phyloP scores from a whole-genome alignment of 2,797 vertebrate genomes.

The Schizopygopsis pylzovi region DNA sequence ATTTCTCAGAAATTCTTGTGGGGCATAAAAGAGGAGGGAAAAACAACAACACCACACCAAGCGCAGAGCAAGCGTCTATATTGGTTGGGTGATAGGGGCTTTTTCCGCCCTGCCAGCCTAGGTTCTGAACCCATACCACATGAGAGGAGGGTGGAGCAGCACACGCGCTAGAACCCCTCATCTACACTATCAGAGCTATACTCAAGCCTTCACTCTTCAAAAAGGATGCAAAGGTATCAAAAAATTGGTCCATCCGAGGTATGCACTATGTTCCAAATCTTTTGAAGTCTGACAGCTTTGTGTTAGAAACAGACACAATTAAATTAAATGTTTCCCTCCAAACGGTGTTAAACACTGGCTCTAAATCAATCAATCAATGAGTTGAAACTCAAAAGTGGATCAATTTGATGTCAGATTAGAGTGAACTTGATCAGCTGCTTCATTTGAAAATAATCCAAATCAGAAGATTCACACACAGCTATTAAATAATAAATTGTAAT shows the following conservation, averaged over 20 bases:
- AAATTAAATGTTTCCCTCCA: not conserved
- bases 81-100: constrained; percentile 71
- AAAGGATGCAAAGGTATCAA: constrained; percentile 8
- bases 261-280: not conserved
- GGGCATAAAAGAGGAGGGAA: constrained; percentile 60
- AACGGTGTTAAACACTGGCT: not conserved
- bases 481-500: not conserved
- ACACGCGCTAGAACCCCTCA: constrained; percentile 49
- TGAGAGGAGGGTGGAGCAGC: constrained; percentile 65
- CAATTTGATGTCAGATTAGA: not conserved
- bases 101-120: constrained; percentile 67
- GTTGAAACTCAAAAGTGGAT: not conserved
- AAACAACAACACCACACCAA: constrained; percentile 60
- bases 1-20: constrained; percentile 73
- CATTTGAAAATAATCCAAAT: not conserved
- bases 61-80: constrained; percentile 56
- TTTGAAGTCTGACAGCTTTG: constrained; percentile 11
- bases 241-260: not conserved
- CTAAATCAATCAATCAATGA: not conserved
- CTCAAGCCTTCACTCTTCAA: not conserved
- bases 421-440: not conserved
- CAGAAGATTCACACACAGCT: not conserved
- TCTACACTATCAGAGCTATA: constrained; percentile 13
- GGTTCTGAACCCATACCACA: constrained; percentile 70
- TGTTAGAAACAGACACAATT: not conserved